Evolutionary conservation across 1,140 invertebrate species (phyloP), one percentile per base, ranked within the genome.

Genomic region (Drosophila santomea): DNA sequence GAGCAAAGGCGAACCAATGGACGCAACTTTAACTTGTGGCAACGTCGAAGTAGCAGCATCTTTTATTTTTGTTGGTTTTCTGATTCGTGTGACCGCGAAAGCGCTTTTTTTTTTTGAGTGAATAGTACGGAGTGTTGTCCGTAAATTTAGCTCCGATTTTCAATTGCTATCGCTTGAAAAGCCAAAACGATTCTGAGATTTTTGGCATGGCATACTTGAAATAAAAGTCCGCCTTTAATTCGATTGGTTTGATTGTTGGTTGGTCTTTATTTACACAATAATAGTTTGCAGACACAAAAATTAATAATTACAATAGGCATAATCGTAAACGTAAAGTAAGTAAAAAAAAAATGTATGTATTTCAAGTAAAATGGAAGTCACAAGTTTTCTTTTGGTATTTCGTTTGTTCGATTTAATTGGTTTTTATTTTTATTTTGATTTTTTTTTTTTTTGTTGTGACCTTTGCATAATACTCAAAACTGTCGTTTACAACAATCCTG

Each of bases 1-100:
- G 80, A 84, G 35, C 80, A 83, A 12, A 79, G n/a, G 2, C 80
- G 80, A 55, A 79, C 45, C 43, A 44, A 76, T 6, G 80, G 64
- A 11, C 75, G 60, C 44, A 52, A 45, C 5, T 61, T 72, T 3
- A 83, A 15, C 8, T 62, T 41, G 48, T 75, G 69, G 15, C 77
- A 66, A 32, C 80, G 80, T 38, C 75, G 57, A 10, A 83, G 28
- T 17, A 77, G 44, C n/a, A 83, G 35, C 80, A 83, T 83, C 50
- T 59, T 20, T 20, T 20, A 20, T 20, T 1, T 20, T 20, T 20
- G 20, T 47, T 25, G 32, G 11, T 35, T 38, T 64, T 11, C 20
- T 57, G 23, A 35, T 35, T 66, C 4, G 15, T 32, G 35, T 48
- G 11, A 10, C 20, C 20, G 11, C 7, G 14, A 61, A 55, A 32